These are phyloP conservation scores for Epistrophe grossulariae DNA, from an alignment of 2,888 invertebrate species.

Conservation along the genomic window DNA sequence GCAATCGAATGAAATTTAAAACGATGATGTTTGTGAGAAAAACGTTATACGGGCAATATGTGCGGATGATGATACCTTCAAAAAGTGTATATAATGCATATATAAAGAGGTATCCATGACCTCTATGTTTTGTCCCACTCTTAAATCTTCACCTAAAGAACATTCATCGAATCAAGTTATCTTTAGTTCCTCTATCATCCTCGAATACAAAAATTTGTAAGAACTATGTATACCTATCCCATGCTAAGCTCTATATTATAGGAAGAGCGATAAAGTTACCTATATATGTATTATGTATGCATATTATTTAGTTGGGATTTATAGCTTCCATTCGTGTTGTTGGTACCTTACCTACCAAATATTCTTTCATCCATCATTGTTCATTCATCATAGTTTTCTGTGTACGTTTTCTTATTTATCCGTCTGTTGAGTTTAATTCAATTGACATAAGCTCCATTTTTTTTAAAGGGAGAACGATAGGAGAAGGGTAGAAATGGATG, in stretches of 20 bases:
- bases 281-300: too few relatives aligned
- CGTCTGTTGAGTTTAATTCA: constrained; percentile 54
- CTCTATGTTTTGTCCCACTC: constrained; percentile 3
- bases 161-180: constrained; percentile 53
- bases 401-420: constrained; percentile 60
- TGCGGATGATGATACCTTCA: neutral
- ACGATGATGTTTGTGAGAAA: constrained; percentile 12
- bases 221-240: too few relatives aligned
- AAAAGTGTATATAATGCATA: neutral
- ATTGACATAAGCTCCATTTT: constrained; percentile 53
- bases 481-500: too few relatives aligned
- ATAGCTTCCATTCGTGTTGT: constrained; percentile 5
- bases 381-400: constrained; percentile 35
- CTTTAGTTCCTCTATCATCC: constrained; percentile 22
- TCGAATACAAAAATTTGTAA: neutral
- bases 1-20: constrained; percentile 66
- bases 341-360: neutral
- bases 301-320: neutral
- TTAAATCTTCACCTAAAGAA: constrained; percentile 13
- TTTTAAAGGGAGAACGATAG: too few relatives aligned
- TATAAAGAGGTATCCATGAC: neutral
- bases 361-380: constrained; percentile 43
- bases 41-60: neutral
- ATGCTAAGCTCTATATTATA: too few relatives aligned
- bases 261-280: neutral